Evolutionary conservation across 2,113 vertebrate species (phyloP).

Genomic region (Seriola quinqueradiata): DNA sequence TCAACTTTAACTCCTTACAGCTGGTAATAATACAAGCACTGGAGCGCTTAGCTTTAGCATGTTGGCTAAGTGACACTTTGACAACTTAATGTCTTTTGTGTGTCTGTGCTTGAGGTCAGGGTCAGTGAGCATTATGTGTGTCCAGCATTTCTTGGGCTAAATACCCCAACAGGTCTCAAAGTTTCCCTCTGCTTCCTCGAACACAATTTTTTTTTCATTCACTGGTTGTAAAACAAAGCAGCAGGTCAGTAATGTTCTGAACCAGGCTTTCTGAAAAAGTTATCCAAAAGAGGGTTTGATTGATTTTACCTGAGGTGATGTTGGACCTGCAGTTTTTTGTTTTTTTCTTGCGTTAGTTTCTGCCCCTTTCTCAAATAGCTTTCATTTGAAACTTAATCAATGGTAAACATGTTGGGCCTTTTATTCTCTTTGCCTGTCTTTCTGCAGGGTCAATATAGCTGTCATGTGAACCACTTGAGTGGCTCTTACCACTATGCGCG

Average conservation of each 20-base stretch:
- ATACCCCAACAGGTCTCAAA: slow-evolving; percentile 33
- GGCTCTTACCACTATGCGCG: slow-evolving; percentile 38
- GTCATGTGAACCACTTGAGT: slow-evolving; percentile 73
- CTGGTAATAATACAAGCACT: slow-evolving; percentile 68
- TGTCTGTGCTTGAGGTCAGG: slow-evolving; percentile 64
- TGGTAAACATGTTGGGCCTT: slow-evolving; percentile 60
- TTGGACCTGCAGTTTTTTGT: background rate
- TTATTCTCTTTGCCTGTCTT: slow-evolving; percentile 50
- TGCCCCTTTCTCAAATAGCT: slow-evolving; percentile 42
- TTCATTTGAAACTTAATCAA: slow-evolving; percentile 66
- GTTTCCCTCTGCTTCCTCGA: background rate
- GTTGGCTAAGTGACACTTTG: slow-evolving; percentile 73
- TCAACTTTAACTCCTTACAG: slow-evolving; percentile 70
- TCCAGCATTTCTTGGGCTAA: slow-evolving; percentile 40
- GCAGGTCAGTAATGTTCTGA: slow-evolving; percentile 11
- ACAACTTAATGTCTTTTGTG: slow-evolving; percentile 67
- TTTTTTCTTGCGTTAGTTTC: slow-evolving; percentile 14
- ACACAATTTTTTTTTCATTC: background rate
- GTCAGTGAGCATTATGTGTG: slow-evolving; percentile 57
- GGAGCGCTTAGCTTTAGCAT: slow-evolving; percentile 58
- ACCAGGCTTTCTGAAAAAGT: slow-evolving; percentile 22
- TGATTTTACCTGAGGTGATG: slow-evolving; percentile 22
- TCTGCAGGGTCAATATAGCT: slow-evolving; percentile 60
- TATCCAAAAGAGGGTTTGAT: slow-evolving; percentile 31
- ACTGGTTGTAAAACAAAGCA: slow-evolving; percentile 22